phyloP scores from a whole-genome alignment of 92 coral and sea anemone species.

The Parazoanthus darwini region DNA sequence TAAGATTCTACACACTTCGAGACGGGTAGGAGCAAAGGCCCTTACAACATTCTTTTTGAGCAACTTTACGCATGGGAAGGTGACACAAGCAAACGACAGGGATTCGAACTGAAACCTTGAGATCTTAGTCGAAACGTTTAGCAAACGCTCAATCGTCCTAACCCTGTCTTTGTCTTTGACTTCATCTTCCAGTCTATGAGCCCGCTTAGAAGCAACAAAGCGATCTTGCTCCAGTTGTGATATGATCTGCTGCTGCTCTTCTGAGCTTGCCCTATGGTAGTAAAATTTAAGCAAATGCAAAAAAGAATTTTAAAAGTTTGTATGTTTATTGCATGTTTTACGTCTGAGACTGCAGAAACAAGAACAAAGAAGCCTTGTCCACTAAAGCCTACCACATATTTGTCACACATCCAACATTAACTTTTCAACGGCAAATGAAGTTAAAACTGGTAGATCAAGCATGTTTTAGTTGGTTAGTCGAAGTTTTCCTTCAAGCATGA shows the following conservation, averaged over 20 bases:
- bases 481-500: no score
- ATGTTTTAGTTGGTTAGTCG: no score
- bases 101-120: background rate
- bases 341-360: no score
- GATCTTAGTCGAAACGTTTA: background rate
- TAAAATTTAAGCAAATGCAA: background rate
- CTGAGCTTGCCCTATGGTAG: conserved; percentile 72
- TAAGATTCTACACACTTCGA: background rate
- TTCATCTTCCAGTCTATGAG: conserved; percentile 92
- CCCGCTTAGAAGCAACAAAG: conserved; percentile 93
- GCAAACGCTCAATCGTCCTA: background rate
- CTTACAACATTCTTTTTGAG: background rate
- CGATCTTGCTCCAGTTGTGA: conserved; percentile 95
- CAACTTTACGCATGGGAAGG: background rate
- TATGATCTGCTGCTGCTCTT: conserved; percentile 91
- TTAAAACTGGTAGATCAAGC: no score
- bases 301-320: background rate
- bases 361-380: no score
- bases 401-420: no score
- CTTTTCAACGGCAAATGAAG: no score
- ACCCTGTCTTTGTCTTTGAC: conserved; percentile 79
- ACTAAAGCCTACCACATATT: no score
- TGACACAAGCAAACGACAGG: background rate
- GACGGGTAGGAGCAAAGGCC: no score
- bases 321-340: no score